A percentile compares a stretch with the other conserved stretches of the same genome.
Evolutionary conservation across 2,888 invertebrate species (phyloP).

Genomic region (Fragum fragum): DNA sequence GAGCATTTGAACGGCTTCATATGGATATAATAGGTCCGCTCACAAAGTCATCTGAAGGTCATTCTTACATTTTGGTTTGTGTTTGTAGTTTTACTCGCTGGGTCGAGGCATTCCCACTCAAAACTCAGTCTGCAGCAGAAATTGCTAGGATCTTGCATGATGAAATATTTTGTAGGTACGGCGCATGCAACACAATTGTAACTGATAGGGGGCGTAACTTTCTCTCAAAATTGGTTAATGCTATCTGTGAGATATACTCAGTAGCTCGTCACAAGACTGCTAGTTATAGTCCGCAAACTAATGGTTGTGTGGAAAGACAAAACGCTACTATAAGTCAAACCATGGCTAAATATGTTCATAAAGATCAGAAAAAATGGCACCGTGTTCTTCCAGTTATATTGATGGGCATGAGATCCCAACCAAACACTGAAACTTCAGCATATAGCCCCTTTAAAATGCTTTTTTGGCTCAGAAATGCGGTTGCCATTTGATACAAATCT

Average conservation of each 20-base stretch:
- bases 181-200: conserved; percentile 42
- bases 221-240: conserved; percentile 54
- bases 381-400: conserved; percentile 39
- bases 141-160: conserved; percentile 48
- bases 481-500: conserved; percentile 50
- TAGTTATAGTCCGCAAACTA: conserved; percentile 50
- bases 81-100: conserved; percentile 53
- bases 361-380: conserved; percentile 60
- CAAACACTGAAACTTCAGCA: conserved; percentile 53
- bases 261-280: conserved; percentile 45
- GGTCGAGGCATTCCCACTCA: too few species aligned
- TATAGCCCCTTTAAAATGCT: conserved; percentile 58
- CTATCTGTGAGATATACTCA: conserved; percentile 58
- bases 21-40: conserved; percentile 58
- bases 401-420: conserved; percentile 51
- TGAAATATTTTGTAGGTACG: conserved; percentile 60
- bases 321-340: conserved; percentile 50
- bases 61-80: conserved; percentile 48
- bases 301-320: conserved; percentile 56
- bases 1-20: conserved; percentile 48
- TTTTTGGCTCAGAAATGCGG: conserved; percentile 54
- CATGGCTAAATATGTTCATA: conserved; percentile 45
- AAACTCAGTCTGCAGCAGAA: conserved; percentile 45
- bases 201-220: conserved; percentile 57
- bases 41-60: conserved; percentile 46